Evolutionary conservation across 2,888 invertebrate genomes (phyloP), one percentile per base, ranked within the genome.

Genomic region (Frankliniella intonsa): DNA sequence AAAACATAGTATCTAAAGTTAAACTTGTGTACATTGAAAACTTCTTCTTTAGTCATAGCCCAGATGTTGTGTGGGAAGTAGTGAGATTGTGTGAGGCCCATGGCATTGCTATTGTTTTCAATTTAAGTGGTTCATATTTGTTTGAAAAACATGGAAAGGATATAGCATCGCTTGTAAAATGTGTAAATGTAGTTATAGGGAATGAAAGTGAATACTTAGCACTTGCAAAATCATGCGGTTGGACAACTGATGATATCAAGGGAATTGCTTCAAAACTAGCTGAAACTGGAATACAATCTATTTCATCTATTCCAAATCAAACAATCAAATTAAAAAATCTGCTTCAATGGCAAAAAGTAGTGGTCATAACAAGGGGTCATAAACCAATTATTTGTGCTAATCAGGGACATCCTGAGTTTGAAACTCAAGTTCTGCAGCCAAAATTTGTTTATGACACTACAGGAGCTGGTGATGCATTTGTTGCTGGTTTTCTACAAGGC

Each of bases 21-120:
- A 25, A 76, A 12, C 22, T 76, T 76, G 69, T 76, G 69, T 76
- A 76, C 69, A 76, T 76, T 25, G 69, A 76, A 25, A 76, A 76
- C 25, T 76, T 25, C 25, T 76, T 76, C 25, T 76, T 76, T 25
- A 76, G 22, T 25, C 69, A 76, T 12, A 76, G 69, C 12, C 25
- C 25, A 22, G 3, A n/a, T 76, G 25, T 76, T 76, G 25, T 76
- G 8, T 76, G 69, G 69, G 69, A 76, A 25, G 12, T 76, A 11
- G 25, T 76, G 1, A 76, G 25, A 25, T 25, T 76, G 12, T 76
- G 69, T 25, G 25, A 76, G 25, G 25, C 12, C 12, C 25, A 76
- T 22, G 69, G 69, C 12, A 25, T 76, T 10, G 25, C 10, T 25
- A 76, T 76, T 76, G 69, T 76, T 22, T 11, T 76, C 25, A 76